These are phyloP conservation scores for Chromis chromis DNA, from an alignment of 2,797 vertebrate species.

Conservation along the genomic window DNA sequence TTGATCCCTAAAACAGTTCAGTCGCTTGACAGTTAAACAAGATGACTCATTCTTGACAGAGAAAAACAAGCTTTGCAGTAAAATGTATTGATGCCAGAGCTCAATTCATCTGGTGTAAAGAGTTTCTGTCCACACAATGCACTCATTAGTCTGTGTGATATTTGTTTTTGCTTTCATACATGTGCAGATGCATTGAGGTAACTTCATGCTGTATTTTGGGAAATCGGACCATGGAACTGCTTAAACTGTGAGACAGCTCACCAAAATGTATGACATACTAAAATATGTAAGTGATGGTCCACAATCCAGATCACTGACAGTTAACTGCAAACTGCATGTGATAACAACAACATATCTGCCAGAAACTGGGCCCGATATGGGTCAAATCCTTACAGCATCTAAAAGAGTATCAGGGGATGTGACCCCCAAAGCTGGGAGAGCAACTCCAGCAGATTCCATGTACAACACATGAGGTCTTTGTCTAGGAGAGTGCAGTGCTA, in stretches of 20 bases:
- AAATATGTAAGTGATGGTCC: background rate
- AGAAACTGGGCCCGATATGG: background rate
- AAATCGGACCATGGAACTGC: background rate
- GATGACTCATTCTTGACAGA: conserved; percentile 7
- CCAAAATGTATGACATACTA: background rate
- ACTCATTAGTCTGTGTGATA: background rate
- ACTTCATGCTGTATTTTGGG: background rate
- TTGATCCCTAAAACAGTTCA: no score
- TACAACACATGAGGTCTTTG: background rate
- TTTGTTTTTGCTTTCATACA: background rate
- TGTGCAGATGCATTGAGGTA: background rate
- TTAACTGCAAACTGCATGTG: background rate
- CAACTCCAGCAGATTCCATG: background rate
- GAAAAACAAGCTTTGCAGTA: background rate
- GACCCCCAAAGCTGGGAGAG: background rate
- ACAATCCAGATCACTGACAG: background rate
- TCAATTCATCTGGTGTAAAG: conserved; percentile 4
- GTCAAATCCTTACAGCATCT: background rate
- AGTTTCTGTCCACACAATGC: conserved; percentile 6
- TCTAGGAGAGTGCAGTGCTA: background rate
- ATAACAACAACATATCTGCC: background rate
- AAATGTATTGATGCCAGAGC: conserved; percentile 5
- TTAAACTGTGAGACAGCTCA: background rate
- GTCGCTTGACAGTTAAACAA: background rate
- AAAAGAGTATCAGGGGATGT: background rate